phyloP scores from a whole-genome alignment of 2,113 vertebrate species.

The Myiozetetes cayanensis region DNA sequence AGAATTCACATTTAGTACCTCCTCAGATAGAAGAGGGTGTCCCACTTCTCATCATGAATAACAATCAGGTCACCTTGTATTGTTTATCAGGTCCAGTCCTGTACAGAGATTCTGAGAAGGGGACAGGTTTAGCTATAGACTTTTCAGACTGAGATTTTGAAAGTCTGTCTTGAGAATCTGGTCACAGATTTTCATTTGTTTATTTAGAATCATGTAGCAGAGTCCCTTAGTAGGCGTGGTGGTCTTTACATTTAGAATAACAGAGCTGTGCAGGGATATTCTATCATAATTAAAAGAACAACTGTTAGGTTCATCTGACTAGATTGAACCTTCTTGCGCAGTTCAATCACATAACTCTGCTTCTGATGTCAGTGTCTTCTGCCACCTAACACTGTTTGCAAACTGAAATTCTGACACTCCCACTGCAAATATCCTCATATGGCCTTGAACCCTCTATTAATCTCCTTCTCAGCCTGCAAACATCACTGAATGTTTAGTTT shows the following conservation, averaged over 20 bases:
- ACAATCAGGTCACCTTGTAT: not conserved
- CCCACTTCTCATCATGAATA: not conserved
- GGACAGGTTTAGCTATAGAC: not conserved
- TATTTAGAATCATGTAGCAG: not conserved
- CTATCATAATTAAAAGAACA: not conserved
- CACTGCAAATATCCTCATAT: not conserved
- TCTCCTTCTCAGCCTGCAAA: not conserved
- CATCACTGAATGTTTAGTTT: not conserved
- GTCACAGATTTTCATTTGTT: not conserved
- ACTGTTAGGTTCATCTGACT: not conserved
- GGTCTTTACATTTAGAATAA: not conserved
- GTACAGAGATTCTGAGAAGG: not conserved
- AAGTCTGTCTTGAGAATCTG: not conserved
- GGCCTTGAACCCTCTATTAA: not conserved
- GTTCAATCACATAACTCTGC: not conserved
- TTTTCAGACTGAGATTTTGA: not conserved
- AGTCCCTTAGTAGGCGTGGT: not conserved
- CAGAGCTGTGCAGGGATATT: not conserved
- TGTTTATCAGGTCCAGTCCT: not conserved
- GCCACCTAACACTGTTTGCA: not conserved
- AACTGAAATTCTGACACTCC: not conserved
- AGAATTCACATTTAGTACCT: not conserved
- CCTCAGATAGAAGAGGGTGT: not conserved
- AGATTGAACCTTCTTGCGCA: not conserved
- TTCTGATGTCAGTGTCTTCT: not conserved